Conservation (phyloP, 2,797 vertebrate genomes). For the Serranus cabrilla region DNA sequence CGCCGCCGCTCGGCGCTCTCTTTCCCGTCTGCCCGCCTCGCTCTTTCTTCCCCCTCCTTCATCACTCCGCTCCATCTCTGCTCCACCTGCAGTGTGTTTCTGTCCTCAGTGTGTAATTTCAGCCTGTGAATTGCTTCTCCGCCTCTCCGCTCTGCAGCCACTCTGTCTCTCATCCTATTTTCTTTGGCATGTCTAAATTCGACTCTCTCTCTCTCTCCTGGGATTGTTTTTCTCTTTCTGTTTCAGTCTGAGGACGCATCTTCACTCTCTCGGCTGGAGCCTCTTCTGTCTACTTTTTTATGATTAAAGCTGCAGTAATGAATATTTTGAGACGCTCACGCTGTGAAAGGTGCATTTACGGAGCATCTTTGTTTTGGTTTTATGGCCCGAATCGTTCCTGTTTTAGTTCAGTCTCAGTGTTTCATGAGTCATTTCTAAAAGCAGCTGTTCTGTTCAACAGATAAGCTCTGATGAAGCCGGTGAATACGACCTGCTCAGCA, state of each 20-base stretch:
- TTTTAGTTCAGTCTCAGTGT: neutral
- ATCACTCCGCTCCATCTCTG: slow-evolving; percentile 1
- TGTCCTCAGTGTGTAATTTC: slow-evolving; percentile 9
- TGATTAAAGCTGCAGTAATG: neutral
- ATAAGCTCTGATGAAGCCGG: no score
- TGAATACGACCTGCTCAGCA: neutral
- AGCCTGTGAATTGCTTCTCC: neutral
- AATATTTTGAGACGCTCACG: neutral
- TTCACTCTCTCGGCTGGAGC: neutral
- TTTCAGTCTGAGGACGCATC: neutral
- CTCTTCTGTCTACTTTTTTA: neutral
- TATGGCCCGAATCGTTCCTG: neutral
- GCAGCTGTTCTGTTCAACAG: neutral
- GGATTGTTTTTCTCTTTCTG: slow-evolving; percentile 13
- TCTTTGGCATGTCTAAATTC: slow-evolving; percentile 14
- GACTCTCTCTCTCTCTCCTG: neutral
- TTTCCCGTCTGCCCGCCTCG: neutral
- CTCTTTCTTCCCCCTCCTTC: slow-evolving; percentile 15
- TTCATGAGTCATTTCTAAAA: neutral
- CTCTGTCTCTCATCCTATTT: neutral
- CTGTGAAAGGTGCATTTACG: neutral
- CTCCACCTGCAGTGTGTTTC: slow-evolving; percentile 22
- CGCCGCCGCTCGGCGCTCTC: slow-evolving; percentile 15
- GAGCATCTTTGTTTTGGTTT: neutral
- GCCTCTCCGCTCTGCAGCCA: neutral